These are phyloP conservation scores for Diarsia dahlii DNA, from an alignment of 2,888 invertebrate genomes.

Conservation along the genomic window DNA sequence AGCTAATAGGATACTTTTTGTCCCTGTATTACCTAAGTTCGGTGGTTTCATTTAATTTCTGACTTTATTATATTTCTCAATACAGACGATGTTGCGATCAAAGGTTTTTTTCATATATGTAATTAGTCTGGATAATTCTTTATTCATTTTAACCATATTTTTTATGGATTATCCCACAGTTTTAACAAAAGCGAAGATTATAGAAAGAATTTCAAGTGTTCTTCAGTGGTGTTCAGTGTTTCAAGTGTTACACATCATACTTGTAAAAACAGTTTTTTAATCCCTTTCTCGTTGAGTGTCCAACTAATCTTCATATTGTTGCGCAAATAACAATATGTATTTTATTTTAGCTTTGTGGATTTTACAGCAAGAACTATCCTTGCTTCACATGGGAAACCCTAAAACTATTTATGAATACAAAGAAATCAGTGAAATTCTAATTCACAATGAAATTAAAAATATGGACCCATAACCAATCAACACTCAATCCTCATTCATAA, in stretches of 20 bases:
- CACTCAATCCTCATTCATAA: conserved; percentile 26
- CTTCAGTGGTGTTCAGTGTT: no score
- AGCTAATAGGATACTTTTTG: neutral
- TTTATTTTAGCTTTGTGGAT: neutral
- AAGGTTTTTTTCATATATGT: no score
- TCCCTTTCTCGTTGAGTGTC: neutral
- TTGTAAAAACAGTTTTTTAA: neutral
- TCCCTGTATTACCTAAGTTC: neutral
- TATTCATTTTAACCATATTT: neutral
- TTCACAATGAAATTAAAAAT: neutral
- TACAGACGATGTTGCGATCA: neutral
- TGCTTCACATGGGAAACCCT: neutral
- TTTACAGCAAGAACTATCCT: no score
- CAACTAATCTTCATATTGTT: neutral
- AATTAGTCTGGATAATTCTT: neutral
- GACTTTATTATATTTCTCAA: no score
- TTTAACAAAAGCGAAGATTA: neutral
- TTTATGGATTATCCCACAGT: neutral
- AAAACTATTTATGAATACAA: neutral
- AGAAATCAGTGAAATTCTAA: neutral
- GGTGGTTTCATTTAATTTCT: neutral
- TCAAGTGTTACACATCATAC: neutral
- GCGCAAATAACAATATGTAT: neutral
- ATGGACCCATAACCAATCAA: neutral
- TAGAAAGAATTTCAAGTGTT: neutral